Evolutionary conservation across 2,888 invertebrate species (phyloP).

Genomic region (Gastracanthus pulcherrimus): DNA sequence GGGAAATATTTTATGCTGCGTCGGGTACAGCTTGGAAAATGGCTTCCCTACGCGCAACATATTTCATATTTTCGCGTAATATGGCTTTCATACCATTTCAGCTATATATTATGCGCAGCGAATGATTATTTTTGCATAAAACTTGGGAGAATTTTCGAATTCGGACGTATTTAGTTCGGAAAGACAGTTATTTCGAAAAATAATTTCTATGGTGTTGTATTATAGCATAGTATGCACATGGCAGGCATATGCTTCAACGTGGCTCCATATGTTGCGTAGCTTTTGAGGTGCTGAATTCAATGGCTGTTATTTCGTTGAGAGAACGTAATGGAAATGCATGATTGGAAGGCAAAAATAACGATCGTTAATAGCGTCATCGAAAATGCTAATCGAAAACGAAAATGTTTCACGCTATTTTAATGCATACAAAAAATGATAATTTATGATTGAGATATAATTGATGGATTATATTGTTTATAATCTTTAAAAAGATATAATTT

Average conservation of each 20-base stretch:
- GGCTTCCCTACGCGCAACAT: constrained; percentile 17
- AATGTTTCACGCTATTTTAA: too few relatives aligned
- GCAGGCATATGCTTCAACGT: not conserved
- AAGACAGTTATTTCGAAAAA: not conserved
- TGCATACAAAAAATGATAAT: too few relatives aligned
- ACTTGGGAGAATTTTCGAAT: not conserved
- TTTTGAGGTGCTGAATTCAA: not conserved
- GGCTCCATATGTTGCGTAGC: not conserved
- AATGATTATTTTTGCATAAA: not conserved
- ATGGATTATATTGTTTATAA: not conserved
- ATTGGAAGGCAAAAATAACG: too few relatives aligned
- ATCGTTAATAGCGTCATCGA: too few relatives aligned
- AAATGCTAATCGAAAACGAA: too few relatives aligned
- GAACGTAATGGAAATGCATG: not conserved
- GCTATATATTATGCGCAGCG: not conserved
- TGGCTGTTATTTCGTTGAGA: not conserved
- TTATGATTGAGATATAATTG: not conserved
- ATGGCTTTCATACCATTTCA: not conserved
- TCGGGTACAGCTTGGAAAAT: constrained; percentile 13
- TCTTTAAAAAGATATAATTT: not conserved
- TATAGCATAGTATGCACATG: not conserved
- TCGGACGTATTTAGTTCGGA: too few relatives aligned
- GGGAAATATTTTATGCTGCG: constrained; percentile 3
- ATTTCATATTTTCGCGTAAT: not conserved
- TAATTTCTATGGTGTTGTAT: not conserved